These are phyloP conservation scores for Drosophila parthenogenetica DNA, from an alignment of 2,888 invertebrate genomes.

Conservation along the genomic window DNA sequence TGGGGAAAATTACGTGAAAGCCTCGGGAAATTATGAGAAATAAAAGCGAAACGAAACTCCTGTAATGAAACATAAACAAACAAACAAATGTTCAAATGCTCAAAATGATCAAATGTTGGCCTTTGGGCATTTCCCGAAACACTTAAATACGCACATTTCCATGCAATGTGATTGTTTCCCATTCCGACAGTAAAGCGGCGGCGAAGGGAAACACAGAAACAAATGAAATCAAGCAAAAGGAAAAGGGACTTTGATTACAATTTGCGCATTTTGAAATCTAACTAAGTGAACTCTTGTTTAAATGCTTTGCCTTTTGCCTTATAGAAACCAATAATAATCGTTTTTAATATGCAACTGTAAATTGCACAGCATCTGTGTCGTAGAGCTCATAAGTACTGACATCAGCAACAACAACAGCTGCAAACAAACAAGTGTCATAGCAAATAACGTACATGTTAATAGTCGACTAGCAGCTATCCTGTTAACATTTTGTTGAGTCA, in stretches of 20 bases:
- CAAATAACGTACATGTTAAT: background rate
- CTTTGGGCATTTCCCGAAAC: constrained; percentile 21
- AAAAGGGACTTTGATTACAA: background rate
- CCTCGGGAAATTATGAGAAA: constrained; percentile 21
- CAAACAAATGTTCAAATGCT: constrained; percentile 41
- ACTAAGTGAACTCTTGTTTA: constrained; percentile 11
- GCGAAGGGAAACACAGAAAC: constrained; percentile 4
- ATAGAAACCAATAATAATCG: constrained; percentile 4
- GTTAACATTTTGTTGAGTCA: background rate
- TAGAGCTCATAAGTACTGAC: constrained; percentile 21
- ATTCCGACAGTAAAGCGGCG: background rate
- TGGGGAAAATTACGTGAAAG: constrained; percentile 11
- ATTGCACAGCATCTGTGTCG: constrained; percentile 12
- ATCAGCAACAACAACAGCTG: constrained; percentile 15
- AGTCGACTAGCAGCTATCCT: background rate
- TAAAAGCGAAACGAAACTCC: constrained; percentile 24
- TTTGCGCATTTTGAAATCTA: constrained; percentile 9
- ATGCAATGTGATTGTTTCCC: constrained; percentile 5
- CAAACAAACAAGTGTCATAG: constrained; percentile 2
- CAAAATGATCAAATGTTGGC: constrained; percentile 9
- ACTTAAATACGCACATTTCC: constrained; percentile 15
- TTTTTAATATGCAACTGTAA: constrained; percentile 28
- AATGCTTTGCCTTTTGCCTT: constrained; percentile 11
- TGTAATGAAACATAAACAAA: constrained; percentile 60
- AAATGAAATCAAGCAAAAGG: background rate